Base-by-base conservation (phyloP, 1,140 invertebrate species). In the Drosophila navojoa region DNA sequence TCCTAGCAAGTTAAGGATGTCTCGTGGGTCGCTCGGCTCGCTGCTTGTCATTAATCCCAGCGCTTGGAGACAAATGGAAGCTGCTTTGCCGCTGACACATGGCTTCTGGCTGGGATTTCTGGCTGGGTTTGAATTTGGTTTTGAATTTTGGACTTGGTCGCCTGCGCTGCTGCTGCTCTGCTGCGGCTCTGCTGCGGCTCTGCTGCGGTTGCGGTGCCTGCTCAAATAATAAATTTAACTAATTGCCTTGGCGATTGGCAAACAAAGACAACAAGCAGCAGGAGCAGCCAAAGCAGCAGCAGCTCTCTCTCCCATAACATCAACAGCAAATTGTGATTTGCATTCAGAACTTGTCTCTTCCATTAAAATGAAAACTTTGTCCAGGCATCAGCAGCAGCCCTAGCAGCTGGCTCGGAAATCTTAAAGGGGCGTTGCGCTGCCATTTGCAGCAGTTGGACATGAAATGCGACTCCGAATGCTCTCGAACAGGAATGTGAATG, bases 181-280 rank as follows among this genome's bases (percentile, higher is more conserved):
- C 19, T 32, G 42, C n/a, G n/a, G n/a, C n/a, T n/a, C 16, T 6
- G 50, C 16, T 42, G 35, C 45, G 44, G 40, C 38, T 58, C 54
- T 50, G 50, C 53, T 80, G 84, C 61, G 84, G 84, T 84, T 87
- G 84, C 40, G 79, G 79, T 89, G 76, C 79, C 68, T 84, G 80
- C 50, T 74, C 84, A 84, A 87, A 87, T 87, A 87, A 87, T 87
- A 87, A 87, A 87, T 89, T 87, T 84, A 89, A 89, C 84, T 87
- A 87, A 87, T 87, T 87, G 84, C 63, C 60, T 44, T 53, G 75
- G 50, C 78, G 82, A 86, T 87, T 86, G 82, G 71, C 81, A 63
- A 76, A 64, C 81, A 69, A 50, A 69, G 62, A 59, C 55, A 22
- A 22, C 19, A 22, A 59, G 38, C 63, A 29, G 53, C 29, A 54